Percentiles rank a stretch among this genome's conserved stretches.
Evolutionary conservation across 2,888 invertebrate species (phyloP).

Genomic region (Incurvaria masculella): DNA sequence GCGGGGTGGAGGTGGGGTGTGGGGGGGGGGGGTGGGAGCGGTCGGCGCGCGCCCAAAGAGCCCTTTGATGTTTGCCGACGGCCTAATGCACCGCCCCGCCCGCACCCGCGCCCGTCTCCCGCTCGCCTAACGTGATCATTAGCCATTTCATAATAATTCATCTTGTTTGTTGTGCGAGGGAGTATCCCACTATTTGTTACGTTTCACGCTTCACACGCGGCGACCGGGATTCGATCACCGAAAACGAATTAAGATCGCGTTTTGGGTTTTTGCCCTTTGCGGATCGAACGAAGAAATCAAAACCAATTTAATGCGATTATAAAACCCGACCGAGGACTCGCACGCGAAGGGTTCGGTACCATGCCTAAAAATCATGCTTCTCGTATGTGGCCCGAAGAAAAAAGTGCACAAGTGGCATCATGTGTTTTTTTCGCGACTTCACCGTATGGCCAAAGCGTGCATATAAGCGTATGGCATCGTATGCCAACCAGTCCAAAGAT

Average conservation of each 20-base stretch:
- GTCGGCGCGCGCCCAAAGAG: conserved; percentile 53
- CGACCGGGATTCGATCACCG: not conserved
- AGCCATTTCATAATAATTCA: conserved; percentile 57
- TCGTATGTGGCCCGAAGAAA: no score
- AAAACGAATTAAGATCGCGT: not conserved
- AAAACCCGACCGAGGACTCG: not conserved
- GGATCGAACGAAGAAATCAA: not conserved
- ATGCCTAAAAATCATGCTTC: no score
- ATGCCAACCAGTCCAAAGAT: conserved; percentile 7
- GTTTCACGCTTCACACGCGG: conserved; percentile 30
- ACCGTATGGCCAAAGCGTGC: no score
- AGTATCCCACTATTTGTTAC: conserved; percentile 49
- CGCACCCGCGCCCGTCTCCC: conserved; percentile 29
- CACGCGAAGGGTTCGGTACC: not conserved
- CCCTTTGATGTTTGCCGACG: conserved; percentile 57
- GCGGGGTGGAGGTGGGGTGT: not conserved
- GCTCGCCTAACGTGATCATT: conserved; percentile 36
- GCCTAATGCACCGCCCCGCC: conserved; percentile 55
- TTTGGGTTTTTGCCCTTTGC: not conserved
- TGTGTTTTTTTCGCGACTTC: not conserved
- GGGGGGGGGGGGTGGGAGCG: conserved; percentile 36
- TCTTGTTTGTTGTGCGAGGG: conserved; percentile 35
- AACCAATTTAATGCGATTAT: not conserved
- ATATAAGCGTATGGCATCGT: conserved; percentile 2
- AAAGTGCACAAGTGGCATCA: not conserved